These are phyloP conservation scores for Drosophila biarmipes DNA, from an alignment of 1,140 invertebrate species.

Conservation along the genomic window DNA sequence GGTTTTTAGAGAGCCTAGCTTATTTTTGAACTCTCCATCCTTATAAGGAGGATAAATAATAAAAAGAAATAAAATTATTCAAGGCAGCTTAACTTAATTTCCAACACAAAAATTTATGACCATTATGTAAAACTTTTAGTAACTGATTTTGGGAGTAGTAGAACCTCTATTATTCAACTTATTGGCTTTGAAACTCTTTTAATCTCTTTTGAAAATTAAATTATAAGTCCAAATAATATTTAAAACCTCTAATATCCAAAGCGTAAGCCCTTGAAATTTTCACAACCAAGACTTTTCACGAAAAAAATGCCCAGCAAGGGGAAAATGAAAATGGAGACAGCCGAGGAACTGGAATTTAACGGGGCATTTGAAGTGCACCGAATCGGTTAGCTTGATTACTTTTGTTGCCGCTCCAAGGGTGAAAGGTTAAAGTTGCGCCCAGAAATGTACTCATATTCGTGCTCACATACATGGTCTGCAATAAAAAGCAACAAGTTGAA, in stretches of 20 bases:
- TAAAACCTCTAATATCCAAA: neutral
- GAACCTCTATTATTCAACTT: too few species aligned
- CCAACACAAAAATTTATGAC: too few species aligned
- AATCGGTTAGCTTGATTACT: constrained; percentile 75
- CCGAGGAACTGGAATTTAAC: constrained; percentile 5
- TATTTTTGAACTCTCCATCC: too few species aligned
- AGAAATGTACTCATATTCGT: neutral
- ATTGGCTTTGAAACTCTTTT: too few species aligned
- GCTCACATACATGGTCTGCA: constrained; percentile 22
- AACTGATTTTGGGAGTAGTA: too few species aligned
- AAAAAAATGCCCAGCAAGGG: neutral
- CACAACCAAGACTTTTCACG: neutral
- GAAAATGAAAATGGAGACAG: neutral
- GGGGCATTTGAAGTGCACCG: constrained; percentile 65
- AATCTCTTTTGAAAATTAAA: too few species aligned
- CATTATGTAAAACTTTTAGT: too few species aligned
- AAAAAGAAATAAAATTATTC: too few species aligned
- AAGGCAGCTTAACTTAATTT: too few species aligned
- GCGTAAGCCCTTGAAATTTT: neutral
- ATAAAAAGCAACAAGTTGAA: constrained; percentile 73
- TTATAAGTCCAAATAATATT: too few species aligned
- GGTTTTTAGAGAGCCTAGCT: too few species aligned
- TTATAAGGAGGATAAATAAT: too few species aligned
- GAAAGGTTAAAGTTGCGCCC: constrained; percentile 57
- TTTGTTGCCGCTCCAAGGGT: constrained; percentile 54